Percentiles rank a stretch among this genome's conserved stretches.
Evolutionary conservation across 2,888 invertebrate species (phyloP).

Genomic region (Acrocyrtus sp.): DNA sequence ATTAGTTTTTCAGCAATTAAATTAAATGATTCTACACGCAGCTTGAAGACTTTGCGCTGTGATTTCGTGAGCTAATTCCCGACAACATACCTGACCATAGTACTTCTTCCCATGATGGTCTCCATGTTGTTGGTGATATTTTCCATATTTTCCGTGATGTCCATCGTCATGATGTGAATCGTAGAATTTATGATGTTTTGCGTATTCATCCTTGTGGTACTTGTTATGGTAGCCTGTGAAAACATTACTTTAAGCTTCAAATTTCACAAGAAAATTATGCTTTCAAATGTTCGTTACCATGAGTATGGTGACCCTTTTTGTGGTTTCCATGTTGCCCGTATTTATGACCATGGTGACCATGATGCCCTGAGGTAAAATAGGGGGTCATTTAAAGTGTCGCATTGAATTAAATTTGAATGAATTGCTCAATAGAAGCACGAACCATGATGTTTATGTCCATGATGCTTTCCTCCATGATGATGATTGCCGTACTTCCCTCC

Average conservation of each 20-base stretch:
- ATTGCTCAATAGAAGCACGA: background rate
- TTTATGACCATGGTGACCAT: constrained; percentile 33
- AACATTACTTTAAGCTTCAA: background rate
- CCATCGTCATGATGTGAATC: constrained; percentile 62
- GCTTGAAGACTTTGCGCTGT: no score
- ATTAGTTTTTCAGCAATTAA: no score
- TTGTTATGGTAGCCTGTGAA: constrained; percentile 59
- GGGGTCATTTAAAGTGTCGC: background rate
- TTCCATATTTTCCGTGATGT: constrained; percentile 60
- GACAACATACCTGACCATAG: constrained; percentile 59
- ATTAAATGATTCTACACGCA: no score
- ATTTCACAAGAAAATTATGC: background rate
- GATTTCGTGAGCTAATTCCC: no score
- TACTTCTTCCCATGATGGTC: constrained; percentile 61
- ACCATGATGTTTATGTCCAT: constrained; percentile 46
- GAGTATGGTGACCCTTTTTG: constrained; percentile 44
- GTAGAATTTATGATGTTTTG: constrained; percentile 61
- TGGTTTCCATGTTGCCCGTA: constrained; percentile 40
- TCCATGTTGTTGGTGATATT: constrained; percentile 56
- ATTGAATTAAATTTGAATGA: background rate
- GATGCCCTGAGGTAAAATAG: constrained; percentile 27
- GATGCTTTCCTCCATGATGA: constrained; percentile 40
- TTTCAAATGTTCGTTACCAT: constrained; percentile 13
- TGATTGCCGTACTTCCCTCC: constrained; percentile 41
- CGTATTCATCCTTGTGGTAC: constrained; percentile 61